These are phyloP conservation scores for Drosophila eugracilis DNA, from an alignment of 1,140 invertebrate species.

Conservation along the genomic window DNA sequence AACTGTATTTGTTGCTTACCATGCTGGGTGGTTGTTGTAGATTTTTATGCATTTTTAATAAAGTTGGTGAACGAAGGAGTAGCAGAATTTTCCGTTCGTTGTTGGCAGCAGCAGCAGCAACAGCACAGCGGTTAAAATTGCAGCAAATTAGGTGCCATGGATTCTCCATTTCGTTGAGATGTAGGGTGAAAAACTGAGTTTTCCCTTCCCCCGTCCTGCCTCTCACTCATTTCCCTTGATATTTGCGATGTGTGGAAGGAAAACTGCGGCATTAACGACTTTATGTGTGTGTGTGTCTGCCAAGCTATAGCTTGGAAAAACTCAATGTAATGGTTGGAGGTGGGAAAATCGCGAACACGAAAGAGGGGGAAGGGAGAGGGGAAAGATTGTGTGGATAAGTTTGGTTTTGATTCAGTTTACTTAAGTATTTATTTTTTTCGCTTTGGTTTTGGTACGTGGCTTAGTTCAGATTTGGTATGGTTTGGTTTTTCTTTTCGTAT, in stretches of 20 bases:
- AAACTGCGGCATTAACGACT: conserved; percentile 62
- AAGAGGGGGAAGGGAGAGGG: no score
- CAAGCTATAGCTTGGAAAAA: conserved; percentile 43
- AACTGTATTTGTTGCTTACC: conserved; percentile 22
- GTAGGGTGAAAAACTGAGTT: conserved; percentile 11
- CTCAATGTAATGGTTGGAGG: conserved; percentile 4
- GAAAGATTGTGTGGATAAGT: conserved; percentile 55
- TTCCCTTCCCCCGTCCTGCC: conserved; percentile 14
- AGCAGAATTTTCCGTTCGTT: conserved; percentile 48
- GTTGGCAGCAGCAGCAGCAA: no score
- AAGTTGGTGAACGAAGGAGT: conserved; percentile 27
- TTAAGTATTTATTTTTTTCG: conserved; percentile 22
- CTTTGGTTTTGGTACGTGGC: conserved; percentile 27
- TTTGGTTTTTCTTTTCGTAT: conserved; percentile 30
- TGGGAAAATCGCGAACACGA: neutral
- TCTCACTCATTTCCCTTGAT: conserved; percentile 11
- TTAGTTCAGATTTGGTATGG: conserved; percentile 24
- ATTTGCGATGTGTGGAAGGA: conserved; percentile 46
- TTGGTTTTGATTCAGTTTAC: conserved; percentile 51
- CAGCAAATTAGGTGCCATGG: conserved; percentile 68
- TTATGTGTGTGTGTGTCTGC: no score
- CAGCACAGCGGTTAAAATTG: conserved; percentile 76
- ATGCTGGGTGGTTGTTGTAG: conserved; percentile 36
- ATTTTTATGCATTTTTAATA: conserved; percentile 78
- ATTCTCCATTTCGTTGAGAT: conserved; percentile 36